Evolutionary conservation across 2,888 invertebrate genomes (phyloP), one percentile per base, ranked within the genome.

Genomic region (Nematopogon swammerdamellus): DNA sequence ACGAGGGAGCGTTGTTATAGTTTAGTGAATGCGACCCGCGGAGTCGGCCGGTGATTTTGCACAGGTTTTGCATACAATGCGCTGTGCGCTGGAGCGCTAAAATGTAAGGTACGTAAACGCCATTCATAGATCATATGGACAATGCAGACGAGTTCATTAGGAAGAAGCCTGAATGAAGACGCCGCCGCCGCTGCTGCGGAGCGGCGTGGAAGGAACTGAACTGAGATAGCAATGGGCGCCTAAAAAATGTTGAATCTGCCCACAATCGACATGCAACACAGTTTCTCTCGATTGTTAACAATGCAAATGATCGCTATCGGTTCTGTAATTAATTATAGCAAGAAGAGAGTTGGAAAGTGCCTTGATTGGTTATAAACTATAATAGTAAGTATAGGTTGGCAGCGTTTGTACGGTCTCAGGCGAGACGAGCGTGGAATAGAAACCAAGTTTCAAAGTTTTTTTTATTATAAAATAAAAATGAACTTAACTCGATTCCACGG

Each of bases 1-100:
- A n/a, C n/a, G n/a, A n/a, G n/a, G n/a, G n/a, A 18, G 51, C 52
- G 52, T 54, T 59, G 57, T 57, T 57, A 57, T 60, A 58, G 52
- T 50, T 59, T 36, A 36, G 36, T 36, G 36, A 36, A 36, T 14
- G 8, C 11, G 8, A 36, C 36, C 14, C 6, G 8, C 14, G 8
- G 3, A 36, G 36, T 36, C 36, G 36, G 36, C 14, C 11, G 36
- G 3, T 36, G 8, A 6, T 14, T 36, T 14, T 6, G 36, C 36
- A 14, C 36, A 8, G 3, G 14, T 36, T 36, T 36, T 36, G 36
- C 36, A 36, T 36, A 36, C 36, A 36, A 36, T 36, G 36, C 36
- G n/a, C n/a, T 14, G 36, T 14, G 36, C 11, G 11, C 11, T 36
- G 36, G 36, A 36, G 36, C 36, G n/a, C 8, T 36, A 36, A 4